These are phyloP conservation scores for Pardalotus punctatus DNA, from an alignment of 2,113 vertebrate genomes.

Conservation along the genomic window DNA sequence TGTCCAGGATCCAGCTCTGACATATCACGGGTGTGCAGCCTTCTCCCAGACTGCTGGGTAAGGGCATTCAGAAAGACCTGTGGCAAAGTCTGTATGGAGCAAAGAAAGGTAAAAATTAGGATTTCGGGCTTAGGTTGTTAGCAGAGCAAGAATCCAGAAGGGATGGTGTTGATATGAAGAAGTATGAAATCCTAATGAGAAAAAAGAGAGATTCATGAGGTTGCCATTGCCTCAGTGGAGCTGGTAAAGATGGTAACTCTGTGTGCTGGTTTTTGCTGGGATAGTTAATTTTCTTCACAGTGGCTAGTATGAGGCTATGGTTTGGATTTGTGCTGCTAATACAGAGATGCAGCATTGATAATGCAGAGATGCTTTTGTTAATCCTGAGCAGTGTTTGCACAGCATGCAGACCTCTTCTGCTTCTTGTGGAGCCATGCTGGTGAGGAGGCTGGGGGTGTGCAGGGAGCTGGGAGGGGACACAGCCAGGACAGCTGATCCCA, in stretches of 20 bases:
- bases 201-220: background rate
- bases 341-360: background rate
- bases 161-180: background rate
- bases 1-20: background rate
- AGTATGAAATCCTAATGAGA: background rate
- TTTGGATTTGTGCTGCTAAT: background rate
- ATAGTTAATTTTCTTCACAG: background rate
- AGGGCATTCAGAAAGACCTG: background rate
- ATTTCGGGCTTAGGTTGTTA: background rate
- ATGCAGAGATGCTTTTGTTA: background rate
- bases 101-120: background rate
- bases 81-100: background rate
- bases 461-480: background rate
- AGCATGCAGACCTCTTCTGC: background rate
- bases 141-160: background rate
- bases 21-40: background rate
- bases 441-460: rapidly evolving
- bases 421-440: background rate
- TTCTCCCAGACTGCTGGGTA: background rate
- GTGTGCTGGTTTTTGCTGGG: background rate
- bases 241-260: background rate
- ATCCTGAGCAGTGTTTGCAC: background rate
- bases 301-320: background rate
- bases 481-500: rapidly evolving
- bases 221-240: background rate